Base-by-base conservation (phyloP, 2,113 vertebrate genomes). In the Odontesthes bonariensis region DNA sequence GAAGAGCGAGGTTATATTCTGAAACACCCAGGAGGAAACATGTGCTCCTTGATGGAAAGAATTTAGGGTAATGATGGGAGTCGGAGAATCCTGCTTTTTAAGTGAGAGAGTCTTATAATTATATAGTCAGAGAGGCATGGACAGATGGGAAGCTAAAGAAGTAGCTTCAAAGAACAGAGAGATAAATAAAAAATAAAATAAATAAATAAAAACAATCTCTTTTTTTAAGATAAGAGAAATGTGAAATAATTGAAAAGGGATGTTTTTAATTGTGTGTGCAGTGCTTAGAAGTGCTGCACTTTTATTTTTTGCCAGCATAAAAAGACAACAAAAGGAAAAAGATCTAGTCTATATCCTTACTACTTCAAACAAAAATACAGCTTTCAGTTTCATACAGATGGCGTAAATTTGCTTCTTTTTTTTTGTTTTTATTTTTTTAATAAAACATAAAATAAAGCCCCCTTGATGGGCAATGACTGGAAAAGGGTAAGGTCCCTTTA, bases 21-120 rank as follows among this genome's bases (percentile, higher is more conserved):
- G 4, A 68, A 52, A 51, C 19, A 53, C 68, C 68, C 33, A 5
- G 56, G 73, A 61, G 52, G 54, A 85, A 76, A 84, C 67, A 51
- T 42, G 78, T 33, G 38, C 33, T 69, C 13, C n/a, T 59, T 42
- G 19, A 47, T 64, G 75, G 72, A 82, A 88, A 69, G 75, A 92
- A 90, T 86, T 78, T 55, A 55, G 61, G 20, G 4, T 87, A 90
- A 84, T 86, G 60, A 91, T 80, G 85, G 83, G 80, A 87, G 77
- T 51, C 35, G 4, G 23, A 76, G 75, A 85, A 58, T 62, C 23
- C 56, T n/a, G 49, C 60, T 69, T 82, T 75, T 31, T 61, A 87
- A 81, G 77, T 65, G 55, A 1, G 9, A 55, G 61, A 22, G 83
- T 60, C 79, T 47, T 22, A 59, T 86, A 82, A 88, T 82, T 89